Conservation (phyloP, 53 echinoderm and acorn worm species). For the Paelopatides confundens region DNA sequence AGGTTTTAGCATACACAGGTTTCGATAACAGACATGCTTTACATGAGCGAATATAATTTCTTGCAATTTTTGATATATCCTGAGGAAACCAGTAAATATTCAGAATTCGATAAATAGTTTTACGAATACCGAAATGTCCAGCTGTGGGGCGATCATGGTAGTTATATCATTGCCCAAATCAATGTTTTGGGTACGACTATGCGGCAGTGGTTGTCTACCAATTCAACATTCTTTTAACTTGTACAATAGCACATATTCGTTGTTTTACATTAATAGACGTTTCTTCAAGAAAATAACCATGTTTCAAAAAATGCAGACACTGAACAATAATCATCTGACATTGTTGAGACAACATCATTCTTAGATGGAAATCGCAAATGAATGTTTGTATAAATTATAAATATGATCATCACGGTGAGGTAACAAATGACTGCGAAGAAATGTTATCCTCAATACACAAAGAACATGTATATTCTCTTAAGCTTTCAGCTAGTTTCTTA, state of each 20-base stretch:
- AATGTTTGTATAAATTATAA: not conserved
- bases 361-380: too few species aligned
- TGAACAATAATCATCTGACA: slow-evolving; percentile 21
- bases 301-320: too few species aligned
- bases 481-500: slow-evolving; percentile 11
- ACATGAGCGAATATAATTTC: too few species aligned
- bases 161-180: not conserved
- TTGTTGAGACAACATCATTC: not conserved
- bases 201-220: not conserved
- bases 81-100: not conserved
- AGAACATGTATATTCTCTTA: too few species aligned
- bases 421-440: not conserved
- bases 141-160: too few species aligned
- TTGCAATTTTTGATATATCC: not conserved
- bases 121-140: too few species aligned
- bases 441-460: too few species aligned
- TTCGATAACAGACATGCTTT: too few species aligned
- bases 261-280: too few species aligned
- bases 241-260: not conserved
- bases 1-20: not conserved
- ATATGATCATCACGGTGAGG: slow-evolving; percentile 34
- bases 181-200: too few species aligned
- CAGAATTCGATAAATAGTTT: not conserved
- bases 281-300: too few species aligned
- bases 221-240: not conserved